Evolutionary conservation across 2,113 vertebrate species (phyloP), one percentile per base, ranked within the genome.

Genomic region (Holacanthus passer): DNA sequence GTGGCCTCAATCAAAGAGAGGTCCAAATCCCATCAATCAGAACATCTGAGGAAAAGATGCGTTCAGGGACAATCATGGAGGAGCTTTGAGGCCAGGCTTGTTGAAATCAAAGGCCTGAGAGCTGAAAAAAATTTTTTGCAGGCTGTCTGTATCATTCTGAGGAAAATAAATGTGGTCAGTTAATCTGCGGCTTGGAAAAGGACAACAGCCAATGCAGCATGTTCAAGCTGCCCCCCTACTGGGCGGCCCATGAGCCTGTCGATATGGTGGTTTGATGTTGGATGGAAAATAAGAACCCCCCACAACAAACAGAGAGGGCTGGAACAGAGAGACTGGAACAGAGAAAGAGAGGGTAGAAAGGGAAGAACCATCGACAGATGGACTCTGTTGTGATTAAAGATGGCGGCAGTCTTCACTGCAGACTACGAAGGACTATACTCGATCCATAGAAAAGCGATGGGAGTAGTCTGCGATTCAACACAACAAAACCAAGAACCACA

Each of bases 21-120:
- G 79, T 90, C 92, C 91, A 96, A 95, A 96, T 96, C 96, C 94
- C 95, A 95, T 97, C 96, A 96, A 89, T 93, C 73, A 93, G 90
- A 95, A 95, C 95, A 95, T 96, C 94, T 94, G 94, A 96, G 89
- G 88, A 92, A 95, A 91, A 87, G 91, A 89, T 94, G 91, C 92
- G 90, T 94, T 95, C 93, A 94, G 94, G 93, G 91, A 93, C 93
- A 73, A 88, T 87, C 82, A 92, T 93, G 91, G 93, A 93, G 91
- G 91, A 92, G 93, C 94, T 94, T 95, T 96, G 96, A 96, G 92
- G 93, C 92, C 92, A 92, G 94, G 89, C 92, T 95, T 95, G 86
- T 83, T 85, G 92, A 96, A 96, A 97, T 97, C 96, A 97, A 97
- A 97, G 96, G 90, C 87, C 91, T 82, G 73, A 90, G 77, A 90